Evolutionary conservation across 2,113 vertebrate genomes (phyloP).

Genomic region (Abramis brama): DNA sequence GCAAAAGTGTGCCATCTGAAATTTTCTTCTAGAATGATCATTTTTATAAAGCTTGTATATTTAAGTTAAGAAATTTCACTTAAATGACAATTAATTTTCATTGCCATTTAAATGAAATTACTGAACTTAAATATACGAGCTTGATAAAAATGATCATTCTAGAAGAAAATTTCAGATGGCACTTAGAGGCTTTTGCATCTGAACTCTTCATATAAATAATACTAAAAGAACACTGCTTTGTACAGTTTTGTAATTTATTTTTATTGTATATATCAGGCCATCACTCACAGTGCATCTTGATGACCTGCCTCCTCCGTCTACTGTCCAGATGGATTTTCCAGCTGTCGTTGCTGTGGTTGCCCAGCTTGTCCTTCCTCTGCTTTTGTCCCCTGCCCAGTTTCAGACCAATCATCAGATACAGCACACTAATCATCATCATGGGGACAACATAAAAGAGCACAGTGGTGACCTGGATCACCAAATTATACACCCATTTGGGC

Average conservation of each 20-base stretch:
- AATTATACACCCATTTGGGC: slow-evolving; percentile 80
- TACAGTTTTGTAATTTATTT: not conserved
- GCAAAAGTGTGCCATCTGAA: no score
- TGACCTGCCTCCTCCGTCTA: slow-evolving; percentile 75
- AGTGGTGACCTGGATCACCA: slow-evolving; percentile 80
- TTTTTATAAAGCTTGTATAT: no score
- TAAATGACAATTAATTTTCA: no score
- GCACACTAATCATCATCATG: slow-evolving; percentile 75
- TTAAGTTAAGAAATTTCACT: no score
- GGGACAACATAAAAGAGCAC: slow-evolving; percentile 79
- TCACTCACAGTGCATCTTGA: slow-evolving; percentile 82
- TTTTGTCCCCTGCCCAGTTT: slow-evolving; percentile 68
- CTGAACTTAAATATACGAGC: no score
- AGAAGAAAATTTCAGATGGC: no score
- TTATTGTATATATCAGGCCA: not conserved
- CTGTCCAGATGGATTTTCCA: slow-evolving; percentile 69
- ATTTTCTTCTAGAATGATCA: no score
- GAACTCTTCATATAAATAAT: no score
- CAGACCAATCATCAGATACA: slow-evolving; percentile 78
- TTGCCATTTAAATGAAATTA: no score
- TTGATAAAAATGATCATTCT: no score
- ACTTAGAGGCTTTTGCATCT: no score
- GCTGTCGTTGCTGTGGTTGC: slow-evolving; percentile 58
- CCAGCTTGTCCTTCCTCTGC: slow-evolving; percentile 53
- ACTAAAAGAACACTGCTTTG: no score